These are phyloP conservation scores for Podarcis cretensis DNA, from an alignment of 2,113 vertebrate genomes.

Conservation along the genomic window DNA sequence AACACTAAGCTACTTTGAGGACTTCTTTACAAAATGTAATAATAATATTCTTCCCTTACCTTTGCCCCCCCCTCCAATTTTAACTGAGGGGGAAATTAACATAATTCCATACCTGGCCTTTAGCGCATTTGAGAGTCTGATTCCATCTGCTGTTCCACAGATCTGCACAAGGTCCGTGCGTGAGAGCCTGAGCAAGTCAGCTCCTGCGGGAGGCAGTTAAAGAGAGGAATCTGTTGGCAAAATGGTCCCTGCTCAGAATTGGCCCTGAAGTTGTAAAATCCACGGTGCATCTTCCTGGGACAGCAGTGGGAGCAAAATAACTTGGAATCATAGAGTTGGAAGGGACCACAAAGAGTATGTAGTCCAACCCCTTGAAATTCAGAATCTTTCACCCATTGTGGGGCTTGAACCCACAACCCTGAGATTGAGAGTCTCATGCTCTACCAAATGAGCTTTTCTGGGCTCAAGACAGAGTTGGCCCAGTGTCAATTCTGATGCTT, in stretches of 20 bases:
- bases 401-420: too few species aligned
- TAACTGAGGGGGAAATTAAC: not conserved
- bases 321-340: too few species aligned
- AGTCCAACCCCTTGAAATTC: too few species aligned
- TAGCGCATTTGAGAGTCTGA: slow-evolving; percentile 62
- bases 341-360: too few species aligned
- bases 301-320: not conserved
- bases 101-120: slow-evolving; percentile 54
- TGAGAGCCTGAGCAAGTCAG: slow-evolving; percentile 68
- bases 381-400: too few species aligned
- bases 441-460: not conserved
- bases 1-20: too few species aligned
- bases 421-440: too few species aligned
- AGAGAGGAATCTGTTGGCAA: not conserved
- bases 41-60: not conserved
- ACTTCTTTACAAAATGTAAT: not conserved
- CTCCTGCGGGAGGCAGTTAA: slow-evolving; percentile 33
- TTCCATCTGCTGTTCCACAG: slow-evolving; percentile 68
- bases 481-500: not conserved
- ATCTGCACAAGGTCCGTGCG: slow-evolving; percentile 69
- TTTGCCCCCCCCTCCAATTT: not conserved
- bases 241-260: not conserved
- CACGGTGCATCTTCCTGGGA: not conserved
- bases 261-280: not conserved
- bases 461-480: not conserved